Conservation (phyloP, 2,888 invertebrate genomes). For the Acrobasis consociella region DNA sequence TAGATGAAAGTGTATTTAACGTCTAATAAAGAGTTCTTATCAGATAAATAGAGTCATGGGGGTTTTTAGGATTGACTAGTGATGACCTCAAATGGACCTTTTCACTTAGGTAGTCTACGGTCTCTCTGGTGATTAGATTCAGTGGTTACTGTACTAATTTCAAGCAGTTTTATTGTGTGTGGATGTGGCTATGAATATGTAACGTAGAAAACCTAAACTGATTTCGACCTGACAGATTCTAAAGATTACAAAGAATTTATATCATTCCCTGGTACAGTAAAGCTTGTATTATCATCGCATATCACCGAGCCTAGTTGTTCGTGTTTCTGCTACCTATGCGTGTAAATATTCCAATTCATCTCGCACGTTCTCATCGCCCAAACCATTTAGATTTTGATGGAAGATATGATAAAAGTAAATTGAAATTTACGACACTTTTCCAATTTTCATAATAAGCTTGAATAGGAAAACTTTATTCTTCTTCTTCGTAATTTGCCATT, state of each 20-base stretch:
- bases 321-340: neutral
- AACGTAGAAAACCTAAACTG: too few species aligned
- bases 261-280: too few species aligned
- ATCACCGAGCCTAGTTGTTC: neutral
- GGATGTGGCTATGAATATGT: too few species aligned
- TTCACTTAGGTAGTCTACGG: neutral
- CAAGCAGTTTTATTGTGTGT: too few species aligned
- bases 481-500: too few species aligned
- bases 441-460: too few species aligned
- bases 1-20: neutral
- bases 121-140: too few species aligned
- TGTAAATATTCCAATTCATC: neutral
- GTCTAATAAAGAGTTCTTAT: neutral
- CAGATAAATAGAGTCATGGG: neutral
- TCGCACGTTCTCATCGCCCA: neutral
- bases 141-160: neutral
- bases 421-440: neutral
- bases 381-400: neutral
- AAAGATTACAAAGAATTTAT: too few species aligned
- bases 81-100: neutral
- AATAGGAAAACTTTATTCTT: too few species aligned
- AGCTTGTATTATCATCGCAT: too few species aligned
- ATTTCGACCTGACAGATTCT: too few species aligned
- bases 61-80: neutral
- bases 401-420: neutral